phyloP scores from a whole-genome alignment of 1,140 invertebrate genomes.

The Diachasma alloeum region DNA sequence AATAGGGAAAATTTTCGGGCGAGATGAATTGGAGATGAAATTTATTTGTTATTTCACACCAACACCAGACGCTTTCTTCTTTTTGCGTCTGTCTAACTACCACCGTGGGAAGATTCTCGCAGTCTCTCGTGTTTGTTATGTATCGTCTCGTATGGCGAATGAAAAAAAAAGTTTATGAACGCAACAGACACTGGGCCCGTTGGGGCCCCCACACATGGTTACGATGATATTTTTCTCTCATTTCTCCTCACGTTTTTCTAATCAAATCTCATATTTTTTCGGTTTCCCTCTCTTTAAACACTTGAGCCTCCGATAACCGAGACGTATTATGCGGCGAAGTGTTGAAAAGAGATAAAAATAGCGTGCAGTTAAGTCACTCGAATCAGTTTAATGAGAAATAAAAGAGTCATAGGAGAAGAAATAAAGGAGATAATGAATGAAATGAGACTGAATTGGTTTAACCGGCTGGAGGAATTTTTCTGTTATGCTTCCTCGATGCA shows the following conservation, averaged over 20 bases:
- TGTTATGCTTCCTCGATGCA: constrained; percentile 13
- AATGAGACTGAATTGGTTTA: constrained; percentile 14
- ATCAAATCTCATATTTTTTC: neutral
- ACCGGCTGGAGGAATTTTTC: constrained; percentile 15
- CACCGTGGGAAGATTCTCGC: neutral
- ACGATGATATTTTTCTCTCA: neutral
- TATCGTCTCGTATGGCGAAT: neutral
- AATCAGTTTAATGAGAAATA: neutral
- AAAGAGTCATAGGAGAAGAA: neutral
- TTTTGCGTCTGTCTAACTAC: neutral
- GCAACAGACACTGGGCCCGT: neutral
- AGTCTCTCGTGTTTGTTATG: neutral
- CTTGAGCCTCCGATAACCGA: neutral
- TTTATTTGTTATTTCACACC: neutral
- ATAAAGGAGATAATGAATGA: neutral
- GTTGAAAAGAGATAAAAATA: constrained; percentile 6
- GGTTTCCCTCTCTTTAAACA: neutral
- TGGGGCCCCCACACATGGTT: neutral
- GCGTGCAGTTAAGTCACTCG: constrained; percentile 11
- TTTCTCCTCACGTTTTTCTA: neutral
- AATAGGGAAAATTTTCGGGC: neutral
- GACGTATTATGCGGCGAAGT: neutral
- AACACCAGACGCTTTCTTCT: neutral
- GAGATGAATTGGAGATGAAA: neutral
- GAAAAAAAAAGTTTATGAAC: neutral